Evolutionary conservation across 1,140 invertebrate species (phyloP).

Genomic region (Lordiphosa mommai): DNA sequence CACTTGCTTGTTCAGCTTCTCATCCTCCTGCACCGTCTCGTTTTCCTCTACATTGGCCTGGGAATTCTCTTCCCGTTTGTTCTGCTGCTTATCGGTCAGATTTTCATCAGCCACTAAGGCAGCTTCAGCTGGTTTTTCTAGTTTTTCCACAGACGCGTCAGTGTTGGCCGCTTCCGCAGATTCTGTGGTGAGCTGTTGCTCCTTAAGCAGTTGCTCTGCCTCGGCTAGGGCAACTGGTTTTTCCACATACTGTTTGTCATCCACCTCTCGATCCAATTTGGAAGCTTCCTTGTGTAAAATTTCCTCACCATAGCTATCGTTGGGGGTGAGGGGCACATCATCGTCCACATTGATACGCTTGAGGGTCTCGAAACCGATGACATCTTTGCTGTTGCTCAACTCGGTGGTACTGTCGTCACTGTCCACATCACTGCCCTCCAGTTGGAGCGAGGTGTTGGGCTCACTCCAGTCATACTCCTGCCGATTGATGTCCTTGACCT

Average conservation of each 20-base stretch:
- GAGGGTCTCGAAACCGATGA: conserved; percentile 72
- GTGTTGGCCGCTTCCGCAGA: conserved; percentile 21
- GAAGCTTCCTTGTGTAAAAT: conserved; percentile 66
- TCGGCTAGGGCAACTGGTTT: conserved; percentile 76
- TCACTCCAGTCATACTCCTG: conserved; percentile 78
- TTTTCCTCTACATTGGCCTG: conserved; percentile 69
- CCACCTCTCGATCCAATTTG: conserved; percentile 76
- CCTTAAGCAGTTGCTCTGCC: conserved; percentile 62
- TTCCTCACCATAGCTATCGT: conserved; percentile 63
- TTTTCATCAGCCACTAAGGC: conserved; percentile 45
- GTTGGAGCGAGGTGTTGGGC: conserved; percentile 53
- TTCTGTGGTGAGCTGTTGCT: conserved; percentile 42
- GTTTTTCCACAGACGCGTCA: conserved; percentile 51
- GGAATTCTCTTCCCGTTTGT: conserved; percentile 53
- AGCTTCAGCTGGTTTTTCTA: conserved; percentile 63
- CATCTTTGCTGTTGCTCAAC: conserved; percentile 73
- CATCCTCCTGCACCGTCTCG: conserved; percentile 78
- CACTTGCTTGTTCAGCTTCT: conserved; percentile 59
- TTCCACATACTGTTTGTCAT: conserved; percentile 79
- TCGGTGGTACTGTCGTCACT: conserved; percentile 20
- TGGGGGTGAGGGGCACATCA: conserved; percentile 28
- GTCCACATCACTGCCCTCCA: conserved; percentile 21
- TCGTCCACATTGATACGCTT: conserved; percentile 69
- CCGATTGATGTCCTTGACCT: conserved; percentile 82
- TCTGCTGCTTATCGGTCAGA: conserved; percentile 52